Evolutionary conservation across 2,888 invertebrate genomes (phyloP).

Genomic region (Phaonia tiefii): DNA sequence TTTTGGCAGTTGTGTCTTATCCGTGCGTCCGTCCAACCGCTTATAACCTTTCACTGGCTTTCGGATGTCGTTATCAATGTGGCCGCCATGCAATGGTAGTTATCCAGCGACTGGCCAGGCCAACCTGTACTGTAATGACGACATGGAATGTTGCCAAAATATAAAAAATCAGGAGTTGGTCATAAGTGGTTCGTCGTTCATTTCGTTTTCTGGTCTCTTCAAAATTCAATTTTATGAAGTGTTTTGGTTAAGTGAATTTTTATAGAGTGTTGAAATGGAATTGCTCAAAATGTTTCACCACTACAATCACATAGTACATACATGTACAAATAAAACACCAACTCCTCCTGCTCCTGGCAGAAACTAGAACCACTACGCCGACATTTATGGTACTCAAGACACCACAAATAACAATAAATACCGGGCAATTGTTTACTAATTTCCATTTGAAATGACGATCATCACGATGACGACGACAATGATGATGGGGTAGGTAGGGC

Average conservation of each 20-base stretch:
- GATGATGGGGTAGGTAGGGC: not conserved
- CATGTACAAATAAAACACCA: not conserved
- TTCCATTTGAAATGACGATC: not conserved
- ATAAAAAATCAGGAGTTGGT: not conserved
- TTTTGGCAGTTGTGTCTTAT: not conserved
- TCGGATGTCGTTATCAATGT: conserved; percentile 3
- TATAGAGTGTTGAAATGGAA: conserved; percentile 64
- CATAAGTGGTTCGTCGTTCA: conserved; percentile 23
- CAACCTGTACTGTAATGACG: not conserved
- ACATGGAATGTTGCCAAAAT: conserved; percentile 29
- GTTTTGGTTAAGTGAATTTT: conserved; percentile 61
- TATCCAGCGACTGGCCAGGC: no score
- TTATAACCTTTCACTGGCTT: not conserved
- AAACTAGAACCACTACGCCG: conserved; percentile 1
- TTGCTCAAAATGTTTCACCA: conserved; percentile 36
- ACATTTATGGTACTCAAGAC: conserved; percentile 16
- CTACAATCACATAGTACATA: conserved; percentile 13
- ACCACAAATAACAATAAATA: conserved; percentile 4
- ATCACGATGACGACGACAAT: not conserved
- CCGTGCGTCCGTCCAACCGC: not conserved
- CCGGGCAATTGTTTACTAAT: conserved; percentile 14
- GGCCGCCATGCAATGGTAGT: not conserved
- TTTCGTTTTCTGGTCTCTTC: not conserved
- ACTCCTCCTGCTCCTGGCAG: not conserved
- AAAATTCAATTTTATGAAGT: conserved; percentile 41